Evolutionary conservation across 2,113 vertebrate genomes (phyloP).

Genomic region (Taurulus bubalis): DNA sequence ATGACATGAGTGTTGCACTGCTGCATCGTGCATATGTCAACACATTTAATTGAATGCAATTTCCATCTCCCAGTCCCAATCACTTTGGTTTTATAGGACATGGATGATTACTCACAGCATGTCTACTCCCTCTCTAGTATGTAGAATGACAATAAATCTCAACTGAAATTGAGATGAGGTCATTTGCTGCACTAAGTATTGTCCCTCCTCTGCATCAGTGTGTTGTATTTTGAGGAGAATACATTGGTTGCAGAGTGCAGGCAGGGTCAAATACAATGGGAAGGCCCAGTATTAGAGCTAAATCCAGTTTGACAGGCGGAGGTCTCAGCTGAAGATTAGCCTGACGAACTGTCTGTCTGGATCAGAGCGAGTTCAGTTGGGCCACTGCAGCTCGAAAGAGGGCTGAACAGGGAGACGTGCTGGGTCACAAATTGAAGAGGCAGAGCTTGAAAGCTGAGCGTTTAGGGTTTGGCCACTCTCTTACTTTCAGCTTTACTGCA

Average conservation of each 20-base stretch:
- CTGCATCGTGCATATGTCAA: not conserved
- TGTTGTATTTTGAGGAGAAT: constrained; percentile 30
- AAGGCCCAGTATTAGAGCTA: constrained; percentile 52
- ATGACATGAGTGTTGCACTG: not conserved
- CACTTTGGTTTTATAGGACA: not conserved
- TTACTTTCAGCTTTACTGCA: constrained; percentile 18
- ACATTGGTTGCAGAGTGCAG: constrained; percentile 26
- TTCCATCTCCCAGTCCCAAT: not conserved
- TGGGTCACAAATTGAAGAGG: constrained; percentile 37
- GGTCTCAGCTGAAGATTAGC: constrained; percentile 71
- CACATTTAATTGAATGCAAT: not conserved
- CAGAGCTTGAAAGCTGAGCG: constrained; percentile 26
- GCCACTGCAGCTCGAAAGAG: constrained; percentile 10
- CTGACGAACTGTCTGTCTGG: constrained; percentile 70
- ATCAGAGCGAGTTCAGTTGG: constrained; percentile 56
- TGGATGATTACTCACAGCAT: not conserved
- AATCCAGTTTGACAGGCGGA: constrained; percentile 73
- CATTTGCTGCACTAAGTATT: not conserved
- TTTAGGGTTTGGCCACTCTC: constrained; percentile 27
- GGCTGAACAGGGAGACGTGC: constrained; percentile 21
- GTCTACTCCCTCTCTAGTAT: not conserved
- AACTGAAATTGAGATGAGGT: constrained; percentile 20
- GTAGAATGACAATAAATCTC: not conserved
- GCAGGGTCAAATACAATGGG: constrained; percentile 37
- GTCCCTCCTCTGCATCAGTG: not conserved